Evolutionary conservation across 2,888 invertebrate genomes (phyloP), one percentile per base, ranked within the genome.

Genomic region (Eudemis profundana): DNA sequence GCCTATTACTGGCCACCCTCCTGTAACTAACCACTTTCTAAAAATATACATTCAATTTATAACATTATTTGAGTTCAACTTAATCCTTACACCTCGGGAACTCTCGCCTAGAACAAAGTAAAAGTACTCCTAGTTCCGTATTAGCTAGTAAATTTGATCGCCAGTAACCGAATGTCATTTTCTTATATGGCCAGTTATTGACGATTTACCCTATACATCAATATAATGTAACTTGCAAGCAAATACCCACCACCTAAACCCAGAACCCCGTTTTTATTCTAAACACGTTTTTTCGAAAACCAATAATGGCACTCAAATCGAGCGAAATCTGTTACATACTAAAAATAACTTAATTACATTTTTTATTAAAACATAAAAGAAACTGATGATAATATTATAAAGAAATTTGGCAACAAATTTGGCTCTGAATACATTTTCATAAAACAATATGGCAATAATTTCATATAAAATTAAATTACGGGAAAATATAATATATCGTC

Each of bases 201-300:
- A n/a, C n/a, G n/a, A n/a, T n/a, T n/a, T n/a, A n/a, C n/a, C n/a
- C n/a, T 21, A 42, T 23, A 8, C 10, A 33, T 33, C 7, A 4
- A 33, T 0, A 8, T 21, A 40, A 27, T 40, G 23, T 38, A 5
- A 47, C 4, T 15, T 17, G 21, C 17, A 49, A 64, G 15, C 40
- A 36, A 36, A 23, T 29, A 57, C 57, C 64, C 64, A 23, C 44
- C 64, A 64, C 64, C 57, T 51, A 59, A 36, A 12, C 57, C 57
- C 57, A 44, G 14, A 42, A 44, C 40, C 64, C 50, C 33, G 10
- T 19, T 17, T 15, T 29, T 5, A 50, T 17, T 33, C 40, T 17
- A 40, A 27, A 29, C 17, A 5, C 14, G 12, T 59, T 10, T 19
- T n/a, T 46, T 36, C 3, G 17, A 17, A 27, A 19, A 21, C 38